Percentiles rank a stretch among this genome's conserved stretches.
Conservation (phyloP, 1,140 invertebrate species). For the Potamilus streckersoni region DNA sequence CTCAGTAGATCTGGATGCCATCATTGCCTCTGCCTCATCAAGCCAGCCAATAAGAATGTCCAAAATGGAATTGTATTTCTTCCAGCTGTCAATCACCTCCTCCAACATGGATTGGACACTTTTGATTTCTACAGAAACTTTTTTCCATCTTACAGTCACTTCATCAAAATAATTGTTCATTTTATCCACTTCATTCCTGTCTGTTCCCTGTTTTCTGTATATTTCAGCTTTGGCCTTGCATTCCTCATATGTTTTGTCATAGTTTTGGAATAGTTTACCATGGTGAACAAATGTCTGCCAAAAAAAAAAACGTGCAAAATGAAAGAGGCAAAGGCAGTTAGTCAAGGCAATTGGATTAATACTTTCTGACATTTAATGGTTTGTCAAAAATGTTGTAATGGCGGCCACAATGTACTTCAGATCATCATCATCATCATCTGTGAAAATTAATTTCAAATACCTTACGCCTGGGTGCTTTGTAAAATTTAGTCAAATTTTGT, state of each 20-base stretch:
- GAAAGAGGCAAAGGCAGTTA: background rate
- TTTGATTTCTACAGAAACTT: constrained; percentile 88
- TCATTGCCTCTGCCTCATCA: constrained; percentile 78
- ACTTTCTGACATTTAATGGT: too few species aligned
- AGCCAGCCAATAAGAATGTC: constrained; percentile 86
- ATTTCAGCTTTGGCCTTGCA: constrained; percentile 92
- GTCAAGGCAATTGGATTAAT: too few species aligned
- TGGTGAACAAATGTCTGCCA: constrained; percentile 76
- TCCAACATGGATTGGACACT: constrained; percentile 88
- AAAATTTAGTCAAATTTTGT: too few species aligned
- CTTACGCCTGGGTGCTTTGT: too few species aligned
- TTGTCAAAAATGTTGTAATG: too few species aligned
- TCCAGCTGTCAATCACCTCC: constrained; percentile 89
- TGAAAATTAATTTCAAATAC: too few species aligned
- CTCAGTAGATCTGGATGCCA: constrained; percentile 78
- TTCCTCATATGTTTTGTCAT: constrained; percentile 90
- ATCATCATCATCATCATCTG: too few species aligned
- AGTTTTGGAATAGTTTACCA: constrained; percentile 93
- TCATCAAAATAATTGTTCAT: constrained; percentile 89
- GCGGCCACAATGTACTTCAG: too few species aligned
- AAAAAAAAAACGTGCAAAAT: constrained; percentile 3
- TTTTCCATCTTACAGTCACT: constrained; percentile 88
- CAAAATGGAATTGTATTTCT: constrained; percentile 80
- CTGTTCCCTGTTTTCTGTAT: constrained; percentile 81
- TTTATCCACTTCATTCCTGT: constrained; percentile 79